Conservation (phyloP, 2,113 vertebrate genomes). For the Pseudopipra pipra region DNA sequence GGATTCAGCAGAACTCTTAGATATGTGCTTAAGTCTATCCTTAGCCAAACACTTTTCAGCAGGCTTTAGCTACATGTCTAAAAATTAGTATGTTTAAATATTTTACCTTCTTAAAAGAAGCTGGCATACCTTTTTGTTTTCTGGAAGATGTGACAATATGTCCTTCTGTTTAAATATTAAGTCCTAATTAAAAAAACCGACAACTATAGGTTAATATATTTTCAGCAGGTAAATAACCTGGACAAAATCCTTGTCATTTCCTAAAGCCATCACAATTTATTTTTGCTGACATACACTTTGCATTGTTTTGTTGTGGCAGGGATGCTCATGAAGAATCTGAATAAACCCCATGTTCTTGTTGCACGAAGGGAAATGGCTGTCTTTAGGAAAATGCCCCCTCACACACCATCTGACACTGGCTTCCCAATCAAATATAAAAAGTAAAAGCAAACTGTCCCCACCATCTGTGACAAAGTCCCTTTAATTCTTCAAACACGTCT, state of each 20-base stretch:
- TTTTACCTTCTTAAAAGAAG: background rate
- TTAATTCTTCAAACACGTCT: constrained; percentile 27
- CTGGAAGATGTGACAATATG: background rate
- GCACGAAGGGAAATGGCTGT: background rate
- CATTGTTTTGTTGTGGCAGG: constrained; percentile 49
- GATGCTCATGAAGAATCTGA: background rate
- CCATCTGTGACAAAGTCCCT: constrained; percentile 28
- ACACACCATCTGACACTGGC: constrained; percentile 17
- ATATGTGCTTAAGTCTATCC: background rate
- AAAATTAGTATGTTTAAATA: background rate
- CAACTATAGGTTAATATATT: background rate
- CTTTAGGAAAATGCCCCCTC: constrained; percentile 21
- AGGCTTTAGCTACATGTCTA: background rate
- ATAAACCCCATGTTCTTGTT: background rate
- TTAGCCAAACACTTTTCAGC: background rate
- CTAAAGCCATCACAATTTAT: background rate
- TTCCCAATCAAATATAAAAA: constrained; percentile 33
- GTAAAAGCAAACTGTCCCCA: constrained; percentile 28
- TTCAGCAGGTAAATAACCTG: constrained; percentile 36
- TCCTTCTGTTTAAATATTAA: background rate
- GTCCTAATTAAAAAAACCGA: background rate
- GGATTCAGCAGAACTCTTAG: background rate
- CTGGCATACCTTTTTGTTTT: background rate
- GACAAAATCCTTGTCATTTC: constrained; percentile 28
- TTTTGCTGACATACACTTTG: constrained; percentile 18